Evolutionary conservation across 2,888 invertebrate species (phyloP).

Genomic region (Aporophyla nigra): DNA sequence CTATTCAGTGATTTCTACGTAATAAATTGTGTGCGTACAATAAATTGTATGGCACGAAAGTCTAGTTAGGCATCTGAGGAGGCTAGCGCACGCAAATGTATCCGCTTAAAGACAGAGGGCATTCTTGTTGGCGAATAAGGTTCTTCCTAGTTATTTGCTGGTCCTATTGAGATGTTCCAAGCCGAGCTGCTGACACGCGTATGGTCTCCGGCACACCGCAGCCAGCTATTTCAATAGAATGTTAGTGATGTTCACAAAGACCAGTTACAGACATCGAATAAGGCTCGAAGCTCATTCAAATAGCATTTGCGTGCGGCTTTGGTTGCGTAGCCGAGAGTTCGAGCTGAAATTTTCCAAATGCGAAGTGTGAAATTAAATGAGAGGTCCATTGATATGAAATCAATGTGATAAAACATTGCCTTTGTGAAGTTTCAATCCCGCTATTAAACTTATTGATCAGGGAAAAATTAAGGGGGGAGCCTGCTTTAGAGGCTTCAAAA

Average conservation of each 20-base stretch:
- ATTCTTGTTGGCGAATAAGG: slow-evolving; percentile 83
- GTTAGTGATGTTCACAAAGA: slow-evolving; percentile 70
- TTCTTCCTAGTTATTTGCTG: slow-evolving; percentile 75
- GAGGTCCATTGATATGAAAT: slow-evolving; percentile 58
- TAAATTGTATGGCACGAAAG: slow-evolving; percentile 67
- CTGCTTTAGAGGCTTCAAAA: no score
- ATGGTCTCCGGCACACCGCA: slow-evolving; percentile 77
- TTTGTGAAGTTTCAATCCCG: slow-evolving; percentile 35
- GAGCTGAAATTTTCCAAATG: slow-evolving; percentile 62
- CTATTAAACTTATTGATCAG: slow-evolving; percentile 17
- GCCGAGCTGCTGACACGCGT: slow-evolving; percentile 79
- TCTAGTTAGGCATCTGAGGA: slow-evolving; percentile 64
- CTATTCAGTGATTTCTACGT: slow-evolving; percentile 64
- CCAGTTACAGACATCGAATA: slow-evolving; percentile 71
- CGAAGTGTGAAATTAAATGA: slow-evolving; percentile 63
- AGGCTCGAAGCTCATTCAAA: slow-evolving; percentile 68
- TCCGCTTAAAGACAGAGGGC: slow-evolving; percentile 76
- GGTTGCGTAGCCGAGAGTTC: slow-evolving; percentile 52
- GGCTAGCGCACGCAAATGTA: slow-evolving; percentile 70
- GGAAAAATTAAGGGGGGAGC: no score
- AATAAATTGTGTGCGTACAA: slow-evolving; percentile 64
- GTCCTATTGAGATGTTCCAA: slow-evolving; percentile 87
- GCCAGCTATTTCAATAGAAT: slow-evolving; percentile 73
- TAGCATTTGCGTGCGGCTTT: slow-evolving; percentile 63
- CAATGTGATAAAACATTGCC: slow-evolving; percentile 61